Base-by-base conservation (phyloP, 1,140 invertebrate species). In the Megalonaias nervosa region DNA sequence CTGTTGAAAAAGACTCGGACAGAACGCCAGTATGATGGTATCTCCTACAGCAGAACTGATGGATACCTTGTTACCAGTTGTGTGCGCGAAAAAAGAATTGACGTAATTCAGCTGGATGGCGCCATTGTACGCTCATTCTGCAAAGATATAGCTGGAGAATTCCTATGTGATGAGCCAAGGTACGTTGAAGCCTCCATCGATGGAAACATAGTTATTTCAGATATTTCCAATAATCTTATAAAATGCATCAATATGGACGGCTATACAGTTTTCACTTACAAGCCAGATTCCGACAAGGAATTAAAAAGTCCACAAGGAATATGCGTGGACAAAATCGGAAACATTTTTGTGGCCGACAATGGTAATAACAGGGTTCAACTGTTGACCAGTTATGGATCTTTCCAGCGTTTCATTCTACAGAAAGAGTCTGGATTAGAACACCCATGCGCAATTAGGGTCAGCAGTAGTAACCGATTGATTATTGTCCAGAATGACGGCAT, bases 401-500 rank as follows among this genome's bases (percentile, higher is more conserved):
- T 88, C 67, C 83, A 87, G 59, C 77, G 85, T 59, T 83, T 84
- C 66, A 83, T 88, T 12, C 76, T 89, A 16, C 83, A 79, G 61
- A 64, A 79, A 55, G 86, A 87, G 16, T 84, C 78, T 38, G 86
- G 82, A 55, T 60, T 88, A 13, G 79, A 81, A 26, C 80, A 82
- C 61, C 87, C 87, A 2, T 85, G 87, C 31, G 86, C 87, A 48
- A 81, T 88, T 12, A 65, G 79, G 55, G 82, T 88, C 38, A 88
- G 82, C 23, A 77, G 72, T 19, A 79, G 75, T 38, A 85, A 82
- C 70, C 80, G 84, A 66, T 78, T 88, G 74, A 82, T 87, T 16
- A 80, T 88, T n/a, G 84, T 88, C 60, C 86, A 88, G 77, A 84
- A 81, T 57, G 87, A 88, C 58, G 87, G 87, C 2, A 87, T 88